Conservation (phyloP, 2,888 invertebrate genomes). For the Copidosoma aretas region DNA sequence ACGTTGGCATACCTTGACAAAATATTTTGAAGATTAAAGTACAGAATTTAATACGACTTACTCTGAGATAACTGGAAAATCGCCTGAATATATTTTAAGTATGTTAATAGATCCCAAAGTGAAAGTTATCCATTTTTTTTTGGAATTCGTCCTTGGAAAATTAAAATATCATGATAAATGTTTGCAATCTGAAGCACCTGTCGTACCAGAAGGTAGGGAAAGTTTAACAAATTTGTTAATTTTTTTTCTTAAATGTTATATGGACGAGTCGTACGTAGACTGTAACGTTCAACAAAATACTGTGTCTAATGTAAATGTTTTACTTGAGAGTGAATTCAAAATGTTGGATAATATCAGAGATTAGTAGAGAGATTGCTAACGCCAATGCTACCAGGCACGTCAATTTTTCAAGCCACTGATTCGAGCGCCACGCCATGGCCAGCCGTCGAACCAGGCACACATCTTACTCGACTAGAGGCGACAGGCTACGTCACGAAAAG, state of each 20-base stretch:
- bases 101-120: conserved; percentile 37
- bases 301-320: conserved; percentile 39
- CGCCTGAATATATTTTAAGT: no score
- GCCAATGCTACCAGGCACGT: no score
- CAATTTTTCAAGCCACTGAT: no score
- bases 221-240: conserved; percentile 34
- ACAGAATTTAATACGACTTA: no score
- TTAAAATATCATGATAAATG: conserved; percentile 40
- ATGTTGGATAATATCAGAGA: conserved; percentile 19
- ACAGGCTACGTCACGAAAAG: no score
- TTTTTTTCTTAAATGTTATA: conserved; percentile 39
- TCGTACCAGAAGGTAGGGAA: conserved; percentile 33
- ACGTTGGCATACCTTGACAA: conserved; percentile 48
- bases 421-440: no score
- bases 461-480: no score
- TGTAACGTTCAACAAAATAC: conserved; percentile 35
- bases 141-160: conserved; percentile 41
- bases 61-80: no score
- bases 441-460: no score
- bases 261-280: conserved; percentile 27
- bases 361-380: no score
- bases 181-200: conserved; percentile 39
- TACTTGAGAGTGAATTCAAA: conserved; percentile 26
- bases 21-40: conserved; percentile 45
- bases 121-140: conserved; percentile 40